Percentiles rank a stretch among this genome's conserved stretches.
Conservation (phyloP, 1,140 invertebrate species). For the Lordiphosa clarofinis region DNA sequence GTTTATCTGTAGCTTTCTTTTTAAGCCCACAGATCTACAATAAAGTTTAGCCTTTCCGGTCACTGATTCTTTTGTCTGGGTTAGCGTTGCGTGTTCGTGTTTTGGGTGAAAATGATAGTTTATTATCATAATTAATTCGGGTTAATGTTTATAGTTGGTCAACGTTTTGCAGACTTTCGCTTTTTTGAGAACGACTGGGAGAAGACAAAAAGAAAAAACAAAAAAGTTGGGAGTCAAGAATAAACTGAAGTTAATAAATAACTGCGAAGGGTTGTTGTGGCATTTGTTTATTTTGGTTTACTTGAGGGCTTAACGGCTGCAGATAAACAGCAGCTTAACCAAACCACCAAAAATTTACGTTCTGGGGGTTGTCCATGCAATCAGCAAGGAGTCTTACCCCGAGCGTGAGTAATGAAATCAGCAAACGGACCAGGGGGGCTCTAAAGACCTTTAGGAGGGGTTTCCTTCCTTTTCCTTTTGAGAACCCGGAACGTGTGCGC, state of each 20-base stretch:
- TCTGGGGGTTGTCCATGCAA: background rate
- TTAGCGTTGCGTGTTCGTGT: conserved; percentile 23
- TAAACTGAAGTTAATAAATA: conserved; percentile 44
- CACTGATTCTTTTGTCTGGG: conserved; percentile 53
- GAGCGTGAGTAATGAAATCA: conserved; percentile 20
- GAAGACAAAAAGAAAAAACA: no score
- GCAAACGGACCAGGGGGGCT: conserved; percentile 16
- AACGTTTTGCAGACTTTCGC: conserved; percentile 54
- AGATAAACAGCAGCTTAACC: conserved; percentile 64
- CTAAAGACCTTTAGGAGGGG: background rate
- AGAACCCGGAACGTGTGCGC: conserved; percentile 42
- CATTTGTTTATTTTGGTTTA: conserved; percentile 65
- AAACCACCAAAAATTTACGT: conserved; percentile 42
- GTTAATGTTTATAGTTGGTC: conserved; percentile 48
- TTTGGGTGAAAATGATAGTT: conserved; percentile 70
- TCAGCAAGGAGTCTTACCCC: background rate
- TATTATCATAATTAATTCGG: conserved; percentile 67
- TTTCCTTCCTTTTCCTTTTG: conserved; percentile 6
- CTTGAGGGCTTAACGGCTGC: conserved; percentile 45
- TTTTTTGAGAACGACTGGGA: conserved; percentile 14
- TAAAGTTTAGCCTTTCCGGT: conserved; percentile 58
- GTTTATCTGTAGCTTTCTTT: conserved; percentile 46
- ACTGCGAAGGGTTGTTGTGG: conserved; percentile 53
- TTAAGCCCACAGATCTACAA: conserved; percentile 13
- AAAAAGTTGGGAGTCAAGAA: no score